phyloP scores from a whole-genome alignment of 2,888 invertebrate genomes.

The Eupeodes luniger region DNA sequence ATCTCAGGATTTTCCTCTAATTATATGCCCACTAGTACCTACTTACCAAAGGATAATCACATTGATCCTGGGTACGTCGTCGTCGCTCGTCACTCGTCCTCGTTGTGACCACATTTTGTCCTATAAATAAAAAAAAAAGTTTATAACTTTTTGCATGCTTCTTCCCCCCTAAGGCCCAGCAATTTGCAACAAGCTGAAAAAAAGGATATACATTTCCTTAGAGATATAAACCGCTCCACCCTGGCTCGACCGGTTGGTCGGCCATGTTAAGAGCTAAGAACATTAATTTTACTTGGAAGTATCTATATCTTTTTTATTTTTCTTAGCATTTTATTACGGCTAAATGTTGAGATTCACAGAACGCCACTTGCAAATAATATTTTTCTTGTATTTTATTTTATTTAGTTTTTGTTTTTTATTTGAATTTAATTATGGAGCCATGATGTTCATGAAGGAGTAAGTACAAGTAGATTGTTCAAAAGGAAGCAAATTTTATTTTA shows the following conservation, averaged over 20 bases:
- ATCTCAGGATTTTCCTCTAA: not conserved
- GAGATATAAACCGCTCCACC: not conserved
- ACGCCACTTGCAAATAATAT: not conserved
- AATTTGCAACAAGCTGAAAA: not conserved
- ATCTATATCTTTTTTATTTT: not conserved
- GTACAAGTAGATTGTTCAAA: too few relatives aligned
- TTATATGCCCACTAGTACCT: not conserved
- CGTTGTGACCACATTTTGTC: not conserved
- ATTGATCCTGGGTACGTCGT: not conserved
- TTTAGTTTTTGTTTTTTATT: slow-evolving; percentile 14
- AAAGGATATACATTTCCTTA: not conserved
- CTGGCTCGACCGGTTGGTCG: too few relatives aligned
- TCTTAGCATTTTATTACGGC: too few relatives aligned
- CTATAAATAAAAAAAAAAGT: not conserved
- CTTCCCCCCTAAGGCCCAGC: not conserved
- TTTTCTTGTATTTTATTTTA: not conserved
- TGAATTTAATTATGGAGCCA: slow-evolving; percentile 9
- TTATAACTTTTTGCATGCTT: not conserved
- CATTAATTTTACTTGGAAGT: not conserved
- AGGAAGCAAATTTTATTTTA: not conserved
- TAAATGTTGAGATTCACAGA: not conserved
- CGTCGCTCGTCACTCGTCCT: too few relatives aligned
- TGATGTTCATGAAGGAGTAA: not conserved
- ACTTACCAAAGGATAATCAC: not conserved
- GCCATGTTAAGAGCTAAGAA: not conserved